phyloP scores from a whole-genome alignment of 2,113 vertebrate species.

The Heliornis fulica region DNA sequence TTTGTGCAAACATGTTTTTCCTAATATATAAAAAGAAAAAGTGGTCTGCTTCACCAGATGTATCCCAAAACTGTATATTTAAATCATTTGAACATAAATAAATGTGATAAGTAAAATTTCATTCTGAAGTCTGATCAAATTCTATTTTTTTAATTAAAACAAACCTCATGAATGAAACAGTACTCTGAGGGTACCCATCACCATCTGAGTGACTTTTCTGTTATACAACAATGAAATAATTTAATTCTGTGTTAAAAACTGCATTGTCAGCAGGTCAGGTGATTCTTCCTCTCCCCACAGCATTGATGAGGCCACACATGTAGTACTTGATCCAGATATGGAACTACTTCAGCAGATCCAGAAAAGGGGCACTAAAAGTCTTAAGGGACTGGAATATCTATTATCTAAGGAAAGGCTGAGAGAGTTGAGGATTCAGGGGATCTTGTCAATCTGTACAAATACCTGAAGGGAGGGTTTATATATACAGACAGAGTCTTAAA shows the following conservation, averaged over 20 bases:
- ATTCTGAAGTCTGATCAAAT: background rate
- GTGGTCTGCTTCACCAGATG: background rate
- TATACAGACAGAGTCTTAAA: too few species aligned
- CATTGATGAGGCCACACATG: background rate
- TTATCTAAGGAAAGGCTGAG: background rate
- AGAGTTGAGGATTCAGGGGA: background rate
- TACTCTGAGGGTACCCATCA: background rate
- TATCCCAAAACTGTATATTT: background rate
- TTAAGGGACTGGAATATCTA: background rate
- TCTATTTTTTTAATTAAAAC: background rate
- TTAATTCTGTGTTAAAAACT: background rate
- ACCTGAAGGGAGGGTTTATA: too few species aligned
- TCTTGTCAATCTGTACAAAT: background rate
- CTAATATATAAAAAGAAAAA: background rate
- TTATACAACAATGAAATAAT: background rate
- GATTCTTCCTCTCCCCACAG: background rate
- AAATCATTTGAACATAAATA: background rate
- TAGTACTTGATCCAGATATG: background rate
- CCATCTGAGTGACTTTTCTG: background rate
- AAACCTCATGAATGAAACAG: background rate
- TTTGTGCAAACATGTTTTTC: background rate
- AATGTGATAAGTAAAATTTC: background rate
- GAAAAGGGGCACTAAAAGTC: background rate
- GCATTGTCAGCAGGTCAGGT: fast-evolving
- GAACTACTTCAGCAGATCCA: background rate